Conservation (phyloP, 2,888 invertebrate genomes). For the Heliothis peltigera region DNA sequence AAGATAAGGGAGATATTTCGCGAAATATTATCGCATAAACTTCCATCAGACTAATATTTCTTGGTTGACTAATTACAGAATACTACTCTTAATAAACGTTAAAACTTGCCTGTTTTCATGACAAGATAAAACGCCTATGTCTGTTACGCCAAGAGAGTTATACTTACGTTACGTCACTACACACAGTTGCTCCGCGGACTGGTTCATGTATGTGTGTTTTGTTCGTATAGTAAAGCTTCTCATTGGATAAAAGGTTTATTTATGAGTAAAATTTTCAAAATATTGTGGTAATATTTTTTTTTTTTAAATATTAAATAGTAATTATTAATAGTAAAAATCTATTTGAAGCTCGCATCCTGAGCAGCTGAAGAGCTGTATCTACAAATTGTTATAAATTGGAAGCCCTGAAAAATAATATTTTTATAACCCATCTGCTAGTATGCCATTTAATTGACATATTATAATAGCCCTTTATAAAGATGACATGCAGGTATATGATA, state of each 20-base stretch:
- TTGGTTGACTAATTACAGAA: conserved; percentile 60
- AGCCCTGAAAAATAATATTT: no score
- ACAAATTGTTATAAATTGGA: no score
- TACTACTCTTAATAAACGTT: conserved; percentile 74
- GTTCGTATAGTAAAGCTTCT: not conserved
- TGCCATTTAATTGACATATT: no score
- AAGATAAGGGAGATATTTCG: conserved; percentile 17
- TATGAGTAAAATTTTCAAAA: no score
- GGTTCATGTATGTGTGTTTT: not conserved
- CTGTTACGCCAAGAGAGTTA: conserved; percentile 43
- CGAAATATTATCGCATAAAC: conserved; percentile 48
- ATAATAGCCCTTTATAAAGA: no score
- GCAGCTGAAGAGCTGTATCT: no score
- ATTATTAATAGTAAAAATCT: no score
- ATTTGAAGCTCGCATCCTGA: no score
- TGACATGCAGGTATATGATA: no score
- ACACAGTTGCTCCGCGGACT: not conserved
- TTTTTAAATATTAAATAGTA: no score
- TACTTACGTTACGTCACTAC: conserved; percentile 33
- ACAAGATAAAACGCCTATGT: conserved; percentile 77
- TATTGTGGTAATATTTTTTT: no score
- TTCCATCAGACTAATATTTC: conserved; percentile 44
- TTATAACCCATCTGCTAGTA: no score
- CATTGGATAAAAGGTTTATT: not conserved
- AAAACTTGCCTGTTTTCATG: conserved; percentile 76